Evolutionary conservation across 2,797 vertebrate genomes (phyloP).

Genomic region (Brachyalestes nurse): DNA sequence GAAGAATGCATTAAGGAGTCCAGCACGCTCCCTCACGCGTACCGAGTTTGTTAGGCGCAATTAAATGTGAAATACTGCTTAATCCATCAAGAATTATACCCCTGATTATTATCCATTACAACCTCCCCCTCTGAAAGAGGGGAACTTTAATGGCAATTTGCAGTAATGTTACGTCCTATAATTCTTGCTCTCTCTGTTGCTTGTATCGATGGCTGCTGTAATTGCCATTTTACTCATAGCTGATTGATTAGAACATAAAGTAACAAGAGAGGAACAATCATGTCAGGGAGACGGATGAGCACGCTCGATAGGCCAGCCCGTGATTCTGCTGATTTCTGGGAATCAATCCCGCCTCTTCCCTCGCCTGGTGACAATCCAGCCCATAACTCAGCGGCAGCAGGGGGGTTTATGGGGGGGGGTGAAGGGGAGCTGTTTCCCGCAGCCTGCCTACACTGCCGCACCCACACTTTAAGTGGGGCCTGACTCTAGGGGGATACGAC

Average conservation of each 20-base stretch:
- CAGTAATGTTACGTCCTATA: constrained; percentile 81
- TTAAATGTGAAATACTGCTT: constrained; percentile 76
- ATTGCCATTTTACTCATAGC: constrained; percentile 87
- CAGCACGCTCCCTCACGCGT: constrained; percentile 46
- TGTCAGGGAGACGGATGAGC: constrained; percentile 80
- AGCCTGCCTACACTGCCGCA: constrained; percentile 17
- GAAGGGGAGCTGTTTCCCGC: neutral
- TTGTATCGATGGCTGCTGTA: constrained; percentile 82
- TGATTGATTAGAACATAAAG: constrained; percentile 89
- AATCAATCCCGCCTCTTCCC: constrained; percentile 70
- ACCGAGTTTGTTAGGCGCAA: constrained; percentile 67
- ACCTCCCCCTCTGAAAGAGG: constrained; percentile 65
- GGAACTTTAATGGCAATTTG: constrained; percentile 84
- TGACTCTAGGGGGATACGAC: constrained; percentile 40
- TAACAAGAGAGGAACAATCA: constrained; percentile 87
- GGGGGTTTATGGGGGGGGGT: constrained; percentile 6
- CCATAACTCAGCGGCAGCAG: constrained; percentile 58
- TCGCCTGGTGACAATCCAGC: constrained; percentile 60
- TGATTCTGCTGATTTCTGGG: constrained; percentile 73
- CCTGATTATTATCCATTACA: constrained; percentile 80
- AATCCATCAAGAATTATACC: constrained; percentile 76
- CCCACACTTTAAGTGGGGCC: constrained; percentile 34
- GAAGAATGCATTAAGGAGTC: constrained; percentile 47
- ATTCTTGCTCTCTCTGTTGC: constrained; percentile 81
- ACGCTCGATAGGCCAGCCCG: constrained; percentile 58